Percentiles rank a stretch among this genome's conserved stretches.
Evolutionary conservation across 2,113 vertebrate genomes (phyloP).

Genomic region (Australoheros scitulus): DNA sequence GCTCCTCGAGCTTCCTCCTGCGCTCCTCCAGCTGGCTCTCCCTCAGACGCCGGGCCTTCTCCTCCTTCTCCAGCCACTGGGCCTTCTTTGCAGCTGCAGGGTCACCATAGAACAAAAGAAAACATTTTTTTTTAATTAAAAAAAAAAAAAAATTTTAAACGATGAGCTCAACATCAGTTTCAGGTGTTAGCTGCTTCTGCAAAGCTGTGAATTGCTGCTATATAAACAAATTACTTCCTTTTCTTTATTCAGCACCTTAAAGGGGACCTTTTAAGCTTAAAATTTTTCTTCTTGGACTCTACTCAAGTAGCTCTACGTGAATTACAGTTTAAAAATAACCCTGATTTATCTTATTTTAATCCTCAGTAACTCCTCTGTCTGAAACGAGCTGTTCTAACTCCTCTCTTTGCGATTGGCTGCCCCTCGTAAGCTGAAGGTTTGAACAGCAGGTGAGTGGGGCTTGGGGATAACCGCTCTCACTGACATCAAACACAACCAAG

Average conservation of each 20-base stretch:
- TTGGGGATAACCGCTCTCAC: not conserved
- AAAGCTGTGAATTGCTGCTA: rapidly evolving
- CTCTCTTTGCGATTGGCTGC: not conserved
- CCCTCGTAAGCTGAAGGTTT: not conserved
- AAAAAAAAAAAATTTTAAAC: not conserved
- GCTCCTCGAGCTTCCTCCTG: constrained; percentile 89
- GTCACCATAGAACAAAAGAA: not conserved
- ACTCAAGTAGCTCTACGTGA: not conserved
- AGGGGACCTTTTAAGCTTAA: not conserved
- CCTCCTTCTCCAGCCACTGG: constrained; percentile 97
- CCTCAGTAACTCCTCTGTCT: not conserved
- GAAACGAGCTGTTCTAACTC: not conserved
- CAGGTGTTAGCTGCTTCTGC: not conserved
- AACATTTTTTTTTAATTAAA: not conserved
- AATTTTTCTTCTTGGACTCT: not conserved
- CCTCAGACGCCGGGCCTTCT: constrained; percentile 87
- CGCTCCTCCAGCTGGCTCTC: constrained; percentile 94
- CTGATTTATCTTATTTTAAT: rapidly evolving
- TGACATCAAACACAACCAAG: not conserved
- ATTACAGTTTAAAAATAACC: not conserved
- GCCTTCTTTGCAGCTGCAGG: constrained; percentile 88
- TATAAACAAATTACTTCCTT: not conserved
- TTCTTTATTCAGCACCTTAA: not conserved
- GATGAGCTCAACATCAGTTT: not conserved
- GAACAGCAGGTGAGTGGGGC: not conserved